Base-by-base conservation (phyloP, 1,140 invertebrate species). In the Pogonomyrmex barbatus region DNA sequence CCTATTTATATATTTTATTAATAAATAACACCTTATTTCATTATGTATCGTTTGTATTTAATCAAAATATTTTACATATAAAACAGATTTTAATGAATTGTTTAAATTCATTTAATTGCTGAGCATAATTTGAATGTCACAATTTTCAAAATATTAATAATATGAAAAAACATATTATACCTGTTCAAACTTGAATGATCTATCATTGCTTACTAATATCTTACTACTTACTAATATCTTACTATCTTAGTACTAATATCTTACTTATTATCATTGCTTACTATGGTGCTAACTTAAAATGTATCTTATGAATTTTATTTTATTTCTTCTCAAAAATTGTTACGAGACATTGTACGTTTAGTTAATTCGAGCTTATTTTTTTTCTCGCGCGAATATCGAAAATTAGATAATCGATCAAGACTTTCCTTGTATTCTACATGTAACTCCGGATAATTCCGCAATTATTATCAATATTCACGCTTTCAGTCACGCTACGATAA, bases 391-490 rank as follows among this genome's bases (percentile, higher is more conserved):
- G 6, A 78, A 52, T 78, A 24, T 63, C 8, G 17, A 47, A 10
- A 65, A 36, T 2, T 56, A 78, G 45, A 8, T 24, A 63, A 78
- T 78, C 60, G 36, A 70, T 56, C 14, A 36, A 68, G 4, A 54
- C 30, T 54, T 42, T 24, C 8, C 12, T 67, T 1, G 6, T 39
- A 0, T 17, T 50, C 17, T 2, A 5, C 14, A 39, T 2, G 17
- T 36, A 39, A 62, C 1, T 62, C 2, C 36, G 9, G 4, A 39
- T 70, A 81, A 81, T 81, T 70, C 10, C 4, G 47, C 30, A 54
- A 68, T 79, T 79, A 81, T 78, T 63, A 36, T 81, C 65, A 52
- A 56, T 70, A 39, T 36, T 9, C 6, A 2, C 42, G 14, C 45
- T 5, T 24, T 6, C 60, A 9, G 45, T 36, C 17, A 39, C 14